phyloP scores from a whole-genome alignment of 2,113 vertebrate species.

The Microcebus tavaratra region DNA sequence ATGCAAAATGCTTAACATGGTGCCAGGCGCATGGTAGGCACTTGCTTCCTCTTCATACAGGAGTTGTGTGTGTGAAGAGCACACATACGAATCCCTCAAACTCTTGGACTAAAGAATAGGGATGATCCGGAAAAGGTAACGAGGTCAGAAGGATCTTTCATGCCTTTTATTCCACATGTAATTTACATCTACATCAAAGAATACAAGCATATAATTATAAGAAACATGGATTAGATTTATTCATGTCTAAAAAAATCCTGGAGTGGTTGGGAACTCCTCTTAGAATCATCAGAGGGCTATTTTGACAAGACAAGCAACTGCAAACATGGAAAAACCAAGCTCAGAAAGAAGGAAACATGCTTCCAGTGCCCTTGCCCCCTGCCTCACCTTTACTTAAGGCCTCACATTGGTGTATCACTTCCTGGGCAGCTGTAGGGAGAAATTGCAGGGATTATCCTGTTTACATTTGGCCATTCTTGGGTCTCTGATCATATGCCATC shows the following conservation, averaged over 20 bases:
- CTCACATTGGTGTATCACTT: not conserved
- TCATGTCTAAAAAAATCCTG: not conserved
- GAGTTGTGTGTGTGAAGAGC: not conserved
- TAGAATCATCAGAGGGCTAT: not conserved
- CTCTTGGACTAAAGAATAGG: not conserved
- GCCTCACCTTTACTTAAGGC: not conserved
- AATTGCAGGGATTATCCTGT: not conserved
- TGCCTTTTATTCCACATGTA: not conserved
- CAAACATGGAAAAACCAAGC: fast-evolving
- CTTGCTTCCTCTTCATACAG: not conserved
- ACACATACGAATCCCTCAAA: not conserved
- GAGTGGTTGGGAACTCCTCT: not conserved
- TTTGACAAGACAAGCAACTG: not conserved
- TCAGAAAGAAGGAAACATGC: not conserved
- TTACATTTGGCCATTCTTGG: not conserved
- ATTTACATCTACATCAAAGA: not conserved
- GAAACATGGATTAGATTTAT: not conserved
- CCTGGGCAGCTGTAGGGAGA: not conserved
- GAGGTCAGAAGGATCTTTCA: not conserved
- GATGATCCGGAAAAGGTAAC: not conserved
- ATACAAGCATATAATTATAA: not conserved
- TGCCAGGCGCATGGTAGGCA: not conserved
- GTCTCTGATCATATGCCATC: not conserved
- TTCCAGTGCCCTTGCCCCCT: not conserved
- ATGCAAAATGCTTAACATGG: not conserved